Conservation (phyloP, 37 sponge, comb jelly and placozoan species). For the Amphimedon queenslandica region DNA sequence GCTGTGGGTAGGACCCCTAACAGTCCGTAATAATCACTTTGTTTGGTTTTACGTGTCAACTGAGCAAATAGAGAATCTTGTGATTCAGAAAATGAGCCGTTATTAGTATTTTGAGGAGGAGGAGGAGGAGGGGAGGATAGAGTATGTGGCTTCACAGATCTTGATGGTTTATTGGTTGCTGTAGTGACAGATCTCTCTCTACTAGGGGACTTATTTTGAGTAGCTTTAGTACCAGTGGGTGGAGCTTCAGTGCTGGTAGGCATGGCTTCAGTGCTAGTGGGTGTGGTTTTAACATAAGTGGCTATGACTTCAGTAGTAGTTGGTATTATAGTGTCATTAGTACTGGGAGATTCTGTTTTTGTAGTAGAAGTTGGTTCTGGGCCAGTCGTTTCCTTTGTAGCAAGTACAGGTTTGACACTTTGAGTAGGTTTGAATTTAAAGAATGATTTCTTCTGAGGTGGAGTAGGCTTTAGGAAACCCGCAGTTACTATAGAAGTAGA, state of each 20-base stretch:
- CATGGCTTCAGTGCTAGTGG: not conserved
- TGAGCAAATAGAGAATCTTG: not conserved
- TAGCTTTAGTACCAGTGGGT: not conserved
- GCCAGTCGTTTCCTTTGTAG: not conserved
- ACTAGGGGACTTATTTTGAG: not conserved
- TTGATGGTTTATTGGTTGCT: too few species aligned
- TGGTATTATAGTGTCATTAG: not conserved
- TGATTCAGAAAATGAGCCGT: too few species aligned
- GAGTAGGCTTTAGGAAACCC: not conserved
- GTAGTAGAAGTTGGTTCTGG: not conserved
- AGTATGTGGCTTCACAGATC: too few species aligned
- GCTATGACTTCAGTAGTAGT: not conserved
- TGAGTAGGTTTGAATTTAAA: too few species aligned
- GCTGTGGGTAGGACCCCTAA: slow-evolving; percentile 58
- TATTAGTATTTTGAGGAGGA: too few species aligned
- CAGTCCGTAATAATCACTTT: slow-evolving; percentile 73
- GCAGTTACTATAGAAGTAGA: not conserved
- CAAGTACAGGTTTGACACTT: not conserved
- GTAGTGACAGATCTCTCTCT: too few species aligned
- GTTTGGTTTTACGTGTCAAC: not conserved
- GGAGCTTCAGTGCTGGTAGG: not conserved
- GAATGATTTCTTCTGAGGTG: too few species aligned
- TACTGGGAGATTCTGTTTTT: not conserved
- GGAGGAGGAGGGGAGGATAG: too few species aligned
- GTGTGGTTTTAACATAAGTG: not conserved